Base-by-base conservation (phyloP, 2,797 vertebrate species). In the Petrocephalus schoutedeni region DNA sequence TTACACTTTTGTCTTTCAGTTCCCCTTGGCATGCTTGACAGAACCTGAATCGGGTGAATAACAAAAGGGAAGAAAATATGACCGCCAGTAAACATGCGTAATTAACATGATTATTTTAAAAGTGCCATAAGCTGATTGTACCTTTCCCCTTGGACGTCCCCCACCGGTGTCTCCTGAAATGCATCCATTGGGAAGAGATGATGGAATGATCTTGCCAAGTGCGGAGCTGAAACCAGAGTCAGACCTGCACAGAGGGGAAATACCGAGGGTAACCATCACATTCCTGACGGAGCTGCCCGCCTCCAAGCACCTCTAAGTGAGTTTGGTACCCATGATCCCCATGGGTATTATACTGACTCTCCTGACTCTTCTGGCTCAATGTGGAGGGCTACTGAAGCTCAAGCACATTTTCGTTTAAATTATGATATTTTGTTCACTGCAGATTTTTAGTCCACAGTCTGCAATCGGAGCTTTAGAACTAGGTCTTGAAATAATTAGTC, bases 201-300 rank as follows among this genome's bases (percentile, higher is more conserved):
- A 90, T 99, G 98, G 87, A 99, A 99, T 86, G 98, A 99, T n/a
- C 98, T 94, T 89, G 98, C 98, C 84, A 99, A 93, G 87, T 99
- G 98, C 74, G 98, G 98, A 12, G 98, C 98, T 16, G 97, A 98
- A 86, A 99, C 98, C 91, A 99, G 94, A 0, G 98, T 99, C 91
- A 99, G 94, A 91, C 98, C 98, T 96, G 88, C 87, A 61, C 32
- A 91, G 53, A 88, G 9, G 64, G 61, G n/a, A 85, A 0, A 16
- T 7, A 59, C 19, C 57, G n/a, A 3, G 2, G 56, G 7, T 8
- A 57, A n/a, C 41, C 41, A 6, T 59, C 84, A 85, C 21, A 59
- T 41, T 21, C 9, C 14, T 36, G 86, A 53, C 58, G 14, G 56
- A 41, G 36, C 10, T 23, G 32, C 58, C 4, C 82, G 85, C 10